These are phyloP conservation scores for Corythaeola cristata DNA, from an alignment of 2,113 vertebrate genomes.

Conservation along the genomic window DNA sequence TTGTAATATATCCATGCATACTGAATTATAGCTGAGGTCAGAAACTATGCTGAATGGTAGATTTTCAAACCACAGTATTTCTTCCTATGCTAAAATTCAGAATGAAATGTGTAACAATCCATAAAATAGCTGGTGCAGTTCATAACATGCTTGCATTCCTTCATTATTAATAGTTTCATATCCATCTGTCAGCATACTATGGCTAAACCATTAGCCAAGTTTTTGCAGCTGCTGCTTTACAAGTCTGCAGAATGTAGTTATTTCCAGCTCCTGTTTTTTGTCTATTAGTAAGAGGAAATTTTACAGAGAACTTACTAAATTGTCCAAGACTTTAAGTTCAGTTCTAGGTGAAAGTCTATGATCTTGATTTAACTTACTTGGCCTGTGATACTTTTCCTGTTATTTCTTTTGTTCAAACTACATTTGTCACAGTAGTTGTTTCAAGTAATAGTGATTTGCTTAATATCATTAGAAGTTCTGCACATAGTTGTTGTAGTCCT, in stretches of 20 bases:
- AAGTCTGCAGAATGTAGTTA: not conserved
- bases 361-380: not conserved
- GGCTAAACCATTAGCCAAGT: not conserved
- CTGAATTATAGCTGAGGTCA: conserved; percentile 26
- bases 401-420: not conserved
- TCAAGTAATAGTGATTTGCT: not conserved
- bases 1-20: not conserved
- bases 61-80: conserved; percentile 45
- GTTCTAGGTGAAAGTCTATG: not conserved
- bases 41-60: conserved; percentile 15
- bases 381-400: not conserved
- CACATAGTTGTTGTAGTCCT: not conserved
- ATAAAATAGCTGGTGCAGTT: conserved; percentile 10
- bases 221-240: conserved; percentile 38
- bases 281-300: not conserved
- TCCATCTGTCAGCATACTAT: conserved; percentile 19
- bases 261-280: conserved; percentile 30
- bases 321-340: not conserved
- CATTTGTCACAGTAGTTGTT: not conserved
- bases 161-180: conserved; percentile 35
- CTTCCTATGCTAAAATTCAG: not conserved
- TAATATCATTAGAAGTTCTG: not conserved
- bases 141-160: conserved; percentile 34
- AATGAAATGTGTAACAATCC: not conserved
- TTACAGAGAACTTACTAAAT: not conserved